Evolutionary conservation across 2,113 vertebrate species (phyloP).

Genomic region (Syngnathoides biaculeatus): DNA sequence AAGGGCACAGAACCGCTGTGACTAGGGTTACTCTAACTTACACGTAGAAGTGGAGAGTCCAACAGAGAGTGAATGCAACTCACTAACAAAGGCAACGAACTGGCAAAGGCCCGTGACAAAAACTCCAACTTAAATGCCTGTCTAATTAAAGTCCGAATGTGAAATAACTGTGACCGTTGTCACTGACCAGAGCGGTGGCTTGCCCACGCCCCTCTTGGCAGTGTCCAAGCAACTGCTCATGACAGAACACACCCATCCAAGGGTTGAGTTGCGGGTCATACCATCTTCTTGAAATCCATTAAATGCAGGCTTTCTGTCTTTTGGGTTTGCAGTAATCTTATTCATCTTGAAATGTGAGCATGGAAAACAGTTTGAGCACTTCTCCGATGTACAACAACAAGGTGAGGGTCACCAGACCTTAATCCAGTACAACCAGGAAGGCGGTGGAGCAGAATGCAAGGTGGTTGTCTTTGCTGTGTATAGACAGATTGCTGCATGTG

Average conservation of each 20-base stretch:
- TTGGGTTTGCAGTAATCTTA: conserved; percentile 58
- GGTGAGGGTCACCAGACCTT: conserved; percentile 65
- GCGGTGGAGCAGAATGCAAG: conserved; percentile 48
- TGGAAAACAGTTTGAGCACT: not conserved
- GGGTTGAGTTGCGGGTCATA: not conserved
- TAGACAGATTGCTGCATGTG: not conserved
- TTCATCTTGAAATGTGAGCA: conserved; percentile 24
- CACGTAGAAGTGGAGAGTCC: too few species aligned
- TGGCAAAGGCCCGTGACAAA: too few species aligned
- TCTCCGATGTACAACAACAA: not conserved
- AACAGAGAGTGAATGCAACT: too few species aligned
- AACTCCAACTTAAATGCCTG: too few species aligned
- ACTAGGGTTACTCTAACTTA: too few species aligned
- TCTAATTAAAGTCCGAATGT: too few species aligned
- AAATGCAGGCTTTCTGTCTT: not conserved
- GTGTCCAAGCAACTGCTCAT: too few species aligned
- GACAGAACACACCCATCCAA: not conserved
- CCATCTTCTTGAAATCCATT: not conserved
- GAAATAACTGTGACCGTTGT: too few species aligned
- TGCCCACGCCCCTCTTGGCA: too few species aligned
- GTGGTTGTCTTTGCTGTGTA: conserved; percentile 42
- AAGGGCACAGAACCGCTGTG: too few species aligned
- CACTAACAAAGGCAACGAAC: too few species aligned
- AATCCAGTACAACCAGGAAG: conserved; percentile 71
- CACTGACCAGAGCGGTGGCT: too few species aligned